These are phyloP conservation scores for Mantis religiosa DNA, from an alignment of 2,888 invertebrate genomes.

Conservation along the genomic window DNA sequence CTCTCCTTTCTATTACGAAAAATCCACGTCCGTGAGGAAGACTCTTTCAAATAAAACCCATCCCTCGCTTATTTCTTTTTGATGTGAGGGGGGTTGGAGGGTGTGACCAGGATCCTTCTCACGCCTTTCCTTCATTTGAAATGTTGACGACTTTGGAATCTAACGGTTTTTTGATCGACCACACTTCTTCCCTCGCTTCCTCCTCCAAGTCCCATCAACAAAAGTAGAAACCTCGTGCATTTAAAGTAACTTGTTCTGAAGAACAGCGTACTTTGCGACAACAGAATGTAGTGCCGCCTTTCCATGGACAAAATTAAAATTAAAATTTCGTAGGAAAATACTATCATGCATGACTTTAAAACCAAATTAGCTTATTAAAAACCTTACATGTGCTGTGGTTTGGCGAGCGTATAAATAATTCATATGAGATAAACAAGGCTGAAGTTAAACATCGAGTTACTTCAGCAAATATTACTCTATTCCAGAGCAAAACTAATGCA, in stretches of 20 bases:
- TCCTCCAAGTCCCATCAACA: background rate
- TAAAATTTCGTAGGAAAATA: no score
- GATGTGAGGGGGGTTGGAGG: background rate
- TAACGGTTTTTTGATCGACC: conserved; percentile 27
- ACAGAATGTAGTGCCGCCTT: background rate
- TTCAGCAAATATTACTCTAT: no score
- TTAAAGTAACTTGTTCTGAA: background rate
- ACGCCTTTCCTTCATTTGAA: conserved; percentile 21
- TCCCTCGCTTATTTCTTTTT: conserved; percentile 6
- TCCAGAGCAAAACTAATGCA: no score
- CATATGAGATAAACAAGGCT: no score
- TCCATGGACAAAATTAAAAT: no score
- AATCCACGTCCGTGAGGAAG: conserved; percentile 3
- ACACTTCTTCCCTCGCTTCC: background rate
- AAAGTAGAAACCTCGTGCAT: background rate
- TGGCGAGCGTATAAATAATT: no score
- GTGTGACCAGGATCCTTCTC: conserved; percentile 19
- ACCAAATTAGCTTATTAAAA: no score
- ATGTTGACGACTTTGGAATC: conserved; percentile 25
- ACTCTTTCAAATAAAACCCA: conserved; percentile 17
- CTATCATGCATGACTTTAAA: no score
- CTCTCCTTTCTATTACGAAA: background rate
- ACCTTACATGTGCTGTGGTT: no score
- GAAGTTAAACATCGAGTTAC: no score
- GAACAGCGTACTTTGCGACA: background rate